phyloP scores from a whole-genome alignment of 2,888 invertebrate genomes.

The Monochamus alternatus region DNA sequence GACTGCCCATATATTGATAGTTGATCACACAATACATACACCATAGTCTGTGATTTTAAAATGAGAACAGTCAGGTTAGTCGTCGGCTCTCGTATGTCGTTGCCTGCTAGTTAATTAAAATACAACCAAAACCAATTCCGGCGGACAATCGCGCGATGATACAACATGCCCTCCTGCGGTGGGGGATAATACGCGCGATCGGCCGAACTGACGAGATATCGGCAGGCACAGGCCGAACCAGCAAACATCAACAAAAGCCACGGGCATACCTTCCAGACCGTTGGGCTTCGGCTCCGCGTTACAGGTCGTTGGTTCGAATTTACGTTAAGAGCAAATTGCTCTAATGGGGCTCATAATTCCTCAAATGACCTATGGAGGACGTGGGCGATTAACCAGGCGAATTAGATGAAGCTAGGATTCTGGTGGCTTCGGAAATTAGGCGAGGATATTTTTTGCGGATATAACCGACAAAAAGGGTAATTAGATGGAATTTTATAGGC shows the following conservation, averaged over 20 bases:
- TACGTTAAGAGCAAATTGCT: constrained; percentile 67
- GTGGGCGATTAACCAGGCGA: constrained; percentile 55
- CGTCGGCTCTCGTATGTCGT: too few relatives aligned
- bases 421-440: too few relatives aligned
- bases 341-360: constrained; percentile 69
- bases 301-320: constrained; percentile 67
- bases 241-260: constrained; percentile 62
- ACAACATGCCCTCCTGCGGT: constrained; percentile 1
- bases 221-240: constrained; percentile 38
- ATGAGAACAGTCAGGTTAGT: too few relatives aligned
- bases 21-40: too few relatives aligned
- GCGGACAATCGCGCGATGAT: not conserved
- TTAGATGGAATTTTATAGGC: too few relatives aligned
- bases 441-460: too few relatives aligned
- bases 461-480: too few relatives aligned
- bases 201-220: constrained; percentile 7
- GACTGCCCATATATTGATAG: too few relatives aligned
- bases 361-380: constrained; percentile 65
- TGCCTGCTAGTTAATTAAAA: not conserved
- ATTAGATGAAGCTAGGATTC: constrained; percentile 21
- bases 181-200: not conserved
- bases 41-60: too few relatives aligned
- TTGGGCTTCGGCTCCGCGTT: constrained; percentile 61
- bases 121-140: constrained; percentile 1
- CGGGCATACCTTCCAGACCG: constrained; percentile 61